Base-by-base conservation (phyloP, 2,113 vertebrate species). In the Chlamydotis undulata region DNA sequence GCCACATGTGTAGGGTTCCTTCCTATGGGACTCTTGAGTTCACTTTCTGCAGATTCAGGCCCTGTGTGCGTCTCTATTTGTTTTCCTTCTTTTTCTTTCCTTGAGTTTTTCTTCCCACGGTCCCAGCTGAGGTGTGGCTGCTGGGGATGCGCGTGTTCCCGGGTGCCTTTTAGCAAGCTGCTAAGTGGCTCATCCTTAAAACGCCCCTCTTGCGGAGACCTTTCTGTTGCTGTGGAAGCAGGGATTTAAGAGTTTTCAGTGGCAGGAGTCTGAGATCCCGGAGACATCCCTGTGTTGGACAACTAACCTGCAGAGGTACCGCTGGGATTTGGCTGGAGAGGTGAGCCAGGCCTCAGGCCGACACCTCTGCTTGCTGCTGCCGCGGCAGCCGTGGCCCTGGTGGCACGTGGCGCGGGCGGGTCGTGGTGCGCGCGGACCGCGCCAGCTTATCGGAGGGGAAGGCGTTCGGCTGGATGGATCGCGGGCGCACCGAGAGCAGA, bases 91-190 rank as follows among this genome's bases (percentile, higher is more conserved):
- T 23, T 63, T 21, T 50, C 22, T 33, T 60, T 60, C 37, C 23
- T 26, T 5, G 5, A 63, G 14, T 21, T 63, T 57, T 45, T 17
- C 24, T 23, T 39, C 29, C 35, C 0, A 0, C 26, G 1, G 1
- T 78, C 23, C 21, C 47, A 21, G 65, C 67, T 37, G 59, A 19
- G 18, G 41, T 31, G 16, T 31, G 56, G 37, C n/a, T 76, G 43
- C 39, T 85, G 69, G n/a, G 14, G 47, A 7, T 21, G 31, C 3
- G 2, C 1, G 0, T 53, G 21, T 33, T 81, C 39, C 63, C 2
- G 0, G 17, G 5, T 25, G 39, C 60, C 24, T 73, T 60, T 35
- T 28, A 60, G 59, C 39, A 70, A 50, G 52, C 87, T 37, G n/a
- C 14, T 6, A 19, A 71, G 14, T 7, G 10, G 14, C 63, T 49